Conservation (phyloP, 1,140 invertebrate genomes). For the Drosophila rufa region DNA sequence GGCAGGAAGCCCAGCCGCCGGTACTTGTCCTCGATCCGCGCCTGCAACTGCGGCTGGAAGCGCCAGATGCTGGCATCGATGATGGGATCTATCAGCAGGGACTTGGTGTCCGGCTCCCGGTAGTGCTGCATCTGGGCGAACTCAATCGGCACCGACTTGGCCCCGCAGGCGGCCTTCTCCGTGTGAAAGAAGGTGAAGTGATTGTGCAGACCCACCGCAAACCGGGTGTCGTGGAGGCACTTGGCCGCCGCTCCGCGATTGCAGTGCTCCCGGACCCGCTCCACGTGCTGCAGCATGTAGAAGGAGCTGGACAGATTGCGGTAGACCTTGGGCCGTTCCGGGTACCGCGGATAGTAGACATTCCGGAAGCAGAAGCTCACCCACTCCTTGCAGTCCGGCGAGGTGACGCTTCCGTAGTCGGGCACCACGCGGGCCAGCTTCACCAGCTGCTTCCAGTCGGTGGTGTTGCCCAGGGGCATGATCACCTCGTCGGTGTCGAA, state of each 20-base stretch:
- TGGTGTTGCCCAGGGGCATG: slow-evolving; percentile 86
- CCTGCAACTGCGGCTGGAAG: slow-evolving; percentile 60
- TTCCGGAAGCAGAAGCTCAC: slow-evolving; percentile 71
- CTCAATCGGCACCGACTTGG: slow-evolving; percentile 63
- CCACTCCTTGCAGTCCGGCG: slow-evolving; percentile 42
- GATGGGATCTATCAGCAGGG: slow-evolving; percentile 58
- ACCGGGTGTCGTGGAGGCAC: slow-evolving; percentile 66
- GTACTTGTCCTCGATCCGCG: slow-evolving; percentile 45
- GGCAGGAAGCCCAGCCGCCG: slow-evolving; percentile 60
- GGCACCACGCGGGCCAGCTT: slow-evolving; percentile 43
- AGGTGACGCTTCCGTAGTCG: slow-evolving; percentile 35
- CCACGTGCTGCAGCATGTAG: slow-evolving; percentile 79
- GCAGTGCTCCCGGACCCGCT: slow-evolving; percentile 60
- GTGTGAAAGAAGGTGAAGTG: slow-evolving; percentile 62
- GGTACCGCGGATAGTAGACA: slow-evolving; percentile 64
- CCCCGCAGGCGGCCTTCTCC: slow-evolving; percentile 26
- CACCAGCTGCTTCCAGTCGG: slow-evolving; percentile 85
- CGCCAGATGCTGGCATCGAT: slow-evolving; percentile 72
- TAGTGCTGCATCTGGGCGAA: slow-evolving; percentile 73
- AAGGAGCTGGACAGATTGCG: slow-evolving; percentile 62
- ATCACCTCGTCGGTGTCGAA: slow-evolving; percentile 93
- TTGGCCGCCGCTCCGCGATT: slow-evolving; percentile 55
- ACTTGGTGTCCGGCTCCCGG: slow-evolving; percentile 64
- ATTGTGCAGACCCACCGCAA: slow-evolving; percentile 62
- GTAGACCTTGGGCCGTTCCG: slow-evolving; percentile 56